Conservation (phyloP, 2,797 vertebrate species). For the Chaetophractus vellerosus region DNA sequence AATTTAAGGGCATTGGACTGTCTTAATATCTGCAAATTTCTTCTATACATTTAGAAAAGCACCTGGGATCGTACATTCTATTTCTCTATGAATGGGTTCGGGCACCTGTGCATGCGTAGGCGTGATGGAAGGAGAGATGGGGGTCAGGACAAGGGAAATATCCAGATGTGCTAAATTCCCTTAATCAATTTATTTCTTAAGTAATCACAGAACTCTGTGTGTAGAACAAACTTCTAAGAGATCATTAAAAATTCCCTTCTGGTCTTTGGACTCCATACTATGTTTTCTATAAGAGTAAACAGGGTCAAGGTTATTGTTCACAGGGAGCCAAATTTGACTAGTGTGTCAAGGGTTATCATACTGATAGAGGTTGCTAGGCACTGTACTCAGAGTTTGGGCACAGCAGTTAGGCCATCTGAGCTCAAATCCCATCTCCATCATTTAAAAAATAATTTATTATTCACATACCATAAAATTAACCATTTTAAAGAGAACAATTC, state of each 20-base stretch:
- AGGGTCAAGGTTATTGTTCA: not conserved
- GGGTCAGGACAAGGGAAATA: not conserved
- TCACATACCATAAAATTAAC: no score
- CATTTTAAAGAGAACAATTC: no score
- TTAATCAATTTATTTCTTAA: slow-evolving; percentile 9
- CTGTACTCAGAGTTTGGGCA: not conserved
- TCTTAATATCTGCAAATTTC: not conserved
- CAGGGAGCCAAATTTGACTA: not conserved
- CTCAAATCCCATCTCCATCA: no score
- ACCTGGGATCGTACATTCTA: not conserved
- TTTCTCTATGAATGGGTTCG: not conserved
- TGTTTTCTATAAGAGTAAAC: not conserved
- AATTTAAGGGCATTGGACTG: not conserved
- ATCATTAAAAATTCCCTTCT: slow-evolving; percentile 38
- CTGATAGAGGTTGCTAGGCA: not conserved
- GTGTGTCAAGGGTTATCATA: no score
- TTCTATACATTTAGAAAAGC: not conserved
- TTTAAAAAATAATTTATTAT: no score
- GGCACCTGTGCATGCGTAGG: not conserved
- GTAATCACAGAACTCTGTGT: slow-evolving; percentile 41
- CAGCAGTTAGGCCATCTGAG: not conserved
- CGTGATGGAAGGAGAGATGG: not conserved
- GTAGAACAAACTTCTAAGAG: slow-evolving; percentile 23
- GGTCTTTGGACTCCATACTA: not conserved
- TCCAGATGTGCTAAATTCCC: not conserved